phyloP scores from a whole-genome alignment of 2,797 vertebrate genomes.

The Halcyon badia region DNA sequence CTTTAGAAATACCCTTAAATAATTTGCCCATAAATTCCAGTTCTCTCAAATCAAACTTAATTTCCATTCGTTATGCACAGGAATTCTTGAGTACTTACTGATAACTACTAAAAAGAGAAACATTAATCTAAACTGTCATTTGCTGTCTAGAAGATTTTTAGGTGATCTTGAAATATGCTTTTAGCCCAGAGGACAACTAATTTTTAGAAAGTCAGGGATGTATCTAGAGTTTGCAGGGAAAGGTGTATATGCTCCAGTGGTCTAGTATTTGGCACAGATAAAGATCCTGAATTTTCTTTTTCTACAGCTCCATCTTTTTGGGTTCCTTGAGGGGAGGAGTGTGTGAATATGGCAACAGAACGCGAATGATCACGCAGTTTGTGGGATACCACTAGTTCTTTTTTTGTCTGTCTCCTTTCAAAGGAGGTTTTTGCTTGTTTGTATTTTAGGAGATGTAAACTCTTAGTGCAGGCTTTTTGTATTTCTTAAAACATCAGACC shows the following conservation, averaged over 20 bases:
- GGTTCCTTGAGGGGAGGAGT: not conserved
- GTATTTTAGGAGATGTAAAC: not conserved
- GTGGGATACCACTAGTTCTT: constrained; percentile 50
- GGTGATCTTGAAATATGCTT: constrained; percentile 4
- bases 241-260: not conserved
- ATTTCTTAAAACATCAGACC: not conserved
- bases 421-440: constrained; percentile 25
- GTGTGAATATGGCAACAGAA: not conserved
- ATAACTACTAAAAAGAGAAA: constrained; percentile 17
- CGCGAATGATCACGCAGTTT: not conserved
- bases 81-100: constrained; percentile 8
- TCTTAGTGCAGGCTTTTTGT: not conserved
- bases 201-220: not conserved
- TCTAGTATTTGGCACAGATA: not conserved
- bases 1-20: not conserved
- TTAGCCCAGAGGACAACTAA: not conserved
- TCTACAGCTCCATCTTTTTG: not conserved
- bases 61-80: not conserved
- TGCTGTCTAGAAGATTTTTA: constrained; percentile 5
- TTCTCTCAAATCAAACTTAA: not conserved
- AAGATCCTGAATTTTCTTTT: constrained; percentile 10
- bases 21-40: constrained; percentile 16
- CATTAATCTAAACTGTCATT: not conserved
- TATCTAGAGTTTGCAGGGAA: not conserved
- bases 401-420: not conserved